These are phyloP conservation scores for Dendrolimus pini DNA, from an alignment of 2,888 invertebrate species.

Conservation along the genomic window DNA sequence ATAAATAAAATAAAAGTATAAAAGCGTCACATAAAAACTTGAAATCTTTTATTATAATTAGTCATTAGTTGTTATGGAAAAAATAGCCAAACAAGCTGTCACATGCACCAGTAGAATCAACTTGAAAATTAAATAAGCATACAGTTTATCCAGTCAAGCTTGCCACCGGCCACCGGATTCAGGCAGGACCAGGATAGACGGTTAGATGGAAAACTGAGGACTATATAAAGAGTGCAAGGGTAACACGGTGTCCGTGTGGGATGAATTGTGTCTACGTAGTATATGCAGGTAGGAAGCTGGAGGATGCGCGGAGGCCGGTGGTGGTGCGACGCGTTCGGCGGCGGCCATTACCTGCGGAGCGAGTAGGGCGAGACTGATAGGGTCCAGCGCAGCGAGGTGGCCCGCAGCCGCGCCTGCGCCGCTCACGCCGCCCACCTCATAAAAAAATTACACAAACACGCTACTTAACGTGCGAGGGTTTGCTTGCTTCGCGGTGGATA, in stretches of 20 bases:
- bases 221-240: conserved; percentile 6
- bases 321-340: conserved; percentile 36
- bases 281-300: conserved; percentile 13
- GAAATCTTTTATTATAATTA: neutral
- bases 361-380: conserved; percentile 74
- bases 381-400: conserved; percentile 76
- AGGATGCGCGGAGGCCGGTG: conserved; percentile 29
- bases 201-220: neutral
- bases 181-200: conserved; percentile 13
- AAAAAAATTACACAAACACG: conserved; percentile 76
- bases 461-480: conserved; percentile 68
- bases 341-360: conserved; percentile 67
- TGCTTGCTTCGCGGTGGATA: conserved; percentile 15
- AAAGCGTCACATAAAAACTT: conserved; percentile 11
- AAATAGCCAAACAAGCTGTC: conserved; percentile 51
- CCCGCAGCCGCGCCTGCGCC: conserved; percentile 72
- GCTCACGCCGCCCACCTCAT: conserved; percentile 78
- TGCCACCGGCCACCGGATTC: conserved; percentile 61
- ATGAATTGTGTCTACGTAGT: conserved; percentile 15
- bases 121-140: conserved; percentile 57
- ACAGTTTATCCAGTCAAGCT: conserved; percentile 52
- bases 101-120: conserved; percentile 50
- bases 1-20: conserved; percentile 12
- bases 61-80: conserved; percentile 10
- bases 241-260: conserved; percentile 14